Evolutionary conservation across 2,797 vertebrate genomes (phyloP), one percentile per base, ranked within the genome.

Genomic region (Chromobotia macracanthus): DNA sequence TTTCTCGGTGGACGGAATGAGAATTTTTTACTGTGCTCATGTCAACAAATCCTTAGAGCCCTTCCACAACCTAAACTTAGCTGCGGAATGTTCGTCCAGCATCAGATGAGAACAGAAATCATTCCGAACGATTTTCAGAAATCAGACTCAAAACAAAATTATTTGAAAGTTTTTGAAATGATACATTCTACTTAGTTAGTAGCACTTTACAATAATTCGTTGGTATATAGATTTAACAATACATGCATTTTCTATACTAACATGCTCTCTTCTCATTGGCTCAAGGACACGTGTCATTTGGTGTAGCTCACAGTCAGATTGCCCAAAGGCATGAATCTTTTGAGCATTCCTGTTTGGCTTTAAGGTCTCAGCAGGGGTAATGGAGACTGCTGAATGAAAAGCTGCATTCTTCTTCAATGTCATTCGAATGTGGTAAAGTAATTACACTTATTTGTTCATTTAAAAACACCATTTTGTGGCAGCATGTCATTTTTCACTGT

Each of bases 391-490:
- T 67, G 58, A 72, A 67, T 76, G 67, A 83, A 79, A 76, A 28
- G 28, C 31, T 28, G 38, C n/a, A 2, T 67, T 18, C 38, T 28
- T 56, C 41, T 80, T 83, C 60, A 72, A 72, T 63, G 82, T 48
- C 25, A 77, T 64, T 69, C 53, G 31, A 25, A 53, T 48, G 46
- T 10, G 1, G 51, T 44, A 41, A 68, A 75, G 74, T 80, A 83
- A 80, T 80, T 72, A 64, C 82, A 72, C 60, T 68, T 74, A 72
- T 72, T 83, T 80, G 68, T 77, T 64, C 48, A 11, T 73, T 72
- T 77, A 77, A 80, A 84, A 82, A 58, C 35, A 51, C 67, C 19
- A 51, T 74, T 80, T 82, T 51, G 65, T 74, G 64, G n/a, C 77
- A 25, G 44, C 23, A 60, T 80, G 77, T 75, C 70, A 75, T 80